Evolutionary conservation across 2,797 vertebrate species (phyloP).

Genomic region (Lepilemur septentrionalis): DNA sequence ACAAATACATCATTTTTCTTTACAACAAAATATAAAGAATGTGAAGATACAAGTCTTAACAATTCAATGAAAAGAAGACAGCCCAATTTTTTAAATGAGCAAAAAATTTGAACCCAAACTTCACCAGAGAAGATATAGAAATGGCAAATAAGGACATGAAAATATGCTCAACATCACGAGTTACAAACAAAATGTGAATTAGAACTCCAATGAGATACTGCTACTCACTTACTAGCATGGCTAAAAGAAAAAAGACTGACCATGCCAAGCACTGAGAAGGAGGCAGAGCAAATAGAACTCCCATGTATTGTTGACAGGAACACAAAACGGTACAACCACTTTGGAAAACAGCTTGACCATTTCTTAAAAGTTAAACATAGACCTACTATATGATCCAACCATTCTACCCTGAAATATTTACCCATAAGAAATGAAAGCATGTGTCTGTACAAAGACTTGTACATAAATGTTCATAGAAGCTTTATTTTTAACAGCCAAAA

Average conservation of each 20-base stretch:
- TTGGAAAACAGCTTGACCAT: neutral
- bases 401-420: neutral
- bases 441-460: neutral
- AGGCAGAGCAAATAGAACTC: neutral
- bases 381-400: neutral
- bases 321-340: neutral
- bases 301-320: neutral
- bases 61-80: slow-evolving; percentile 1
- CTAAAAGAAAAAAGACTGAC: neutral
- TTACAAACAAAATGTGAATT: neutral
- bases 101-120: neutral
- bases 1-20: neutral
- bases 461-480: neutral
- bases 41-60: neutral
- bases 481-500: neutral
- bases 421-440: neutral
- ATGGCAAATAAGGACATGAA: neutral
- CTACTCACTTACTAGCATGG: neutral
- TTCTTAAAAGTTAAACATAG: neutral
- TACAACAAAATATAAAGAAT: neutral
- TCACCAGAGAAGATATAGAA: neutral
- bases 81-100: neutral
- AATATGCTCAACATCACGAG: neutral
- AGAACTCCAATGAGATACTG: neutral
- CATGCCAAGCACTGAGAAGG: neutral